Percentiles rank a stretch among this genome's conserved stretches.
Conservation (phyloP, 2,888 invertebrate genomes). For the Bhutanitis thaidina region DNA sequence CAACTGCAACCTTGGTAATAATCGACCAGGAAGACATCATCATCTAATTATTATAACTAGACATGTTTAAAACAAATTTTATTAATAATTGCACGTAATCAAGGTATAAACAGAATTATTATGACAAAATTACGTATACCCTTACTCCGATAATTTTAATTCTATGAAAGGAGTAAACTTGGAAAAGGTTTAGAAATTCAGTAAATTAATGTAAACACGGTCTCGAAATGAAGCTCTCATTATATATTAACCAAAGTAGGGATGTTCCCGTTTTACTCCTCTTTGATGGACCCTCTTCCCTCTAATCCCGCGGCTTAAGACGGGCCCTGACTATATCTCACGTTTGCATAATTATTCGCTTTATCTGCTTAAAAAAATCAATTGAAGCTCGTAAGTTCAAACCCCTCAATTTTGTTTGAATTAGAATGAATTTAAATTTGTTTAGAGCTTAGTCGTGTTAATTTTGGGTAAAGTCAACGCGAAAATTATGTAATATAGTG, state of each 20-base stretch:
- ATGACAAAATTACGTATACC: too few species aligned
- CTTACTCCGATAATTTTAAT: conserved; percentile 24
- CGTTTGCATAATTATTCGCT: conserved; percentile 70
- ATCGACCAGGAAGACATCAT: too few species aligned
- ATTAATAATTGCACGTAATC: too few species aligned
- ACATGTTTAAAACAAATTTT: too few species aligned
- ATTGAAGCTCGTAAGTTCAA: conserved; percentile 40
- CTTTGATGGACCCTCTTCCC: conserved; percentile 60
- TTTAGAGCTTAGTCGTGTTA: not conserved
- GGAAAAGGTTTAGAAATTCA: conserved; percentile 35
- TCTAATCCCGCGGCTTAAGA: conserved; percentile 63
- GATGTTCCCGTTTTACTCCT: conserved; percentile 52
- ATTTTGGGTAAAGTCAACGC: not conserved
- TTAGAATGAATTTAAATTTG: conserved; percentile 13
- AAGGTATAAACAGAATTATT: too few species aligned
- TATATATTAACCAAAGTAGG: conserved; percentile 69
- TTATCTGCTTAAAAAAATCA: conserved; percentile 60
- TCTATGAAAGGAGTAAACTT: conserved; percentile 36
- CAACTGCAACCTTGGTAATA: too few species aligned
- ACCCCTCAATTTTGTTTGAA: conserved; percentile 12
- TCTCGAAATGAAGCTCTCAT: conserved; percentile 60
- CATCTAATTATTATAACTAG: too few species aligned
- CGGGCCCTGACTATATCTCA: conserved; percentile 51
- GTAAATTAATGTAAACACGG: conserved; percentile 71
- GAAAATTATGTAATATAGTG: too few species aligned